These are phyloP conservation scores for Danio choprae DNA, from an alignment of 2,797 vertebrate genomes.

Conservation along the genomic window DNA sequence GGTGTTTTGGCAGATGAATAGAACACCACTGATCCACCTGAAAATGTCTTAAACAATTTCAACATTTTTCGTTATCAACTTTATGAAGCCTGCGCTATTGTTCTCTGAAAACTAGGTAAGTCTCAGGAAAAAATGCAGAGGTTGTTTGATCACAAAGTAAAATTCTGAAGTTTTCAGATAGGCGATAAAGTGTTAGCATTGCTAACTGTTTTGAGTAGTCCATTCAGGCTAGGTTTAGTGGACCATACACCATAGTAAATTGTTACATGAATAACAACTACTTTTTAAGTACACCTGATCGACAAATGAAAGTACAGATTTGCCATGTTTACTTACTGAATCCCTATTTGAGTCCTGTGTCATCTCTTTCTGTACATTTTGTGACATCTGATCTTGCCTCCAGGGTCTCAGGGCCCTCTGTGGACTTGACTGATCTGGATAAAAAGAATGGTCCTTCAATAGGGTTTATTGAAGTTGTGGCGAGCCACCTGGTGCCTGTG, in stretches of 20 bases:
- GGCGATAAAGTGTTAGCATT: background rate
- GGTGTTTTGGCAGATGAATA: background rate
- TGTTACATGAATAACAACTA: too few species aligned
- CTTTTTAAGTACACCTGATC: too few species aligned
- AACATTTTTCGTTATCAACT: conserved; percentile 8
- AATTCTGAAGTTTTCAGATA: background rate
- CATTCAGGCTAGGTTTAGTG: background rate
- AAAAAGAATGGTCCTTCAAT: background rate
- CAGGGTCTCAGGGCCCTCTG: too few species aligned
- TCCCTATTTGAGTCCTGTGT: too few species aligned
- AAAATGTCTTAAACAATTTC: background rate
- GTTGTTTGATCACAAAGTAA: background rate
- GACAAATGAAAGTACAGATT: too few species aligned
- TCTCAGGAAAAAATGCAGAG: background rate
- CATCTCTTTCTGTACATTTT: background rate
- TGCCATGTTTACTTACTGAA: too few species aligned
- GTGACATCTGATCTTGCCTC: background rate
- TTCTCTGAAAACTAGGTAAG: background rate
- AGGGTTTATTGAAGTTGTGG: too few species aligned
- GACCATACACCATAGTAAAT: too few species aligned
- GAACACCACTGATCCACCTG: background rate
- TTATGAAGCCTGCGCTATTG: background rate
- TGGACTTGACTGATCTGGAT: background rate
- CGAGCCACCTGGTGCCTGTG: too few species aligned
- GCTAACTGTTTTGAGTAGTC: background rate